A percentile compares a stretch with the other conserved stretches of the same genome.
phyloP scores from a whole-genome alignment of 2,797 vertebrate species.

The Varecia variegata region DNA sequence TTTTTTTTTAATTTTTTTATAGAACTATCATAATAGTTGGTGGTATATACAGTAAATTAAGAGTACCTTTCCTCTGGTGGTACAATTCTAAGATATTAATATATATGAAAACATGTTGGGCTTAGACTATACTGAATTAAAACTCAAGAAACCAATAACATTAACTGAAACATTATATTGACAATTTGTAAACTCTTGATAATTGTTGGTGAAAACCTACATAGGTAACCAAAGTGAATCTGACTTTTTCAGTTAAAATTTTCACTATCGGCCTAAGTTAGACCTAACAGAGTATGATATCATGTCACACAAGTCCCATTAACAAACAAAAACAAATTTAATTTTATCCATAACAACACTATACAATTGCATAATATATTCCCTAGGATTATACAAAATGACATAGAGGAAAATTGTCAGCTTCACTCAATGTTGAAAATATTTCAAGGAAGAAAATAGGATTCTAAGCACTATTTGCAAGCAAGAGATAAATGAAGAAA shows the following conservation, averaged over 20 bases:
- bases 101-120: not conserved
- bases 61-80: not conserved
- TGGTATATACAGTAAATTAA: not conserved
- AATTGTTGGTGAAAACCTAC: not conserved
- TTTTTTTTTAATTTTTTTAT: not conserved
- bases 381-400: not conserved
- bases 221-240: not conserved
- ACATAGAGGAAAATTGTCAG: not conserved
- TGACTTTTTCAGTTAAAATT: not conserved
- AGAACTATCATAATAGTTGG: not conserved
- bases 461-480: not conserved
- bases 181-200: not conserved
- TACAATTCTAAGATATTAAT: not conserved
- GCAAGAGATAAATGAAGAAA: not conserved
- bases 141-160: not conserved
- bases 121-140: not conserved
- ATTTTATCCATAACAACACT: not conserved
- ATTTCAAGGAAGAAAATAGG: not conserved
- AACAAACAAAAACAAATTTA: conserved; percentile 28
- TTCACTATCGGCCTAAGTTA: not conserved
- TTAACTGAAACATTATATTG: not conserved
- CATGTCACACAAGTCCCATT: not conserved
- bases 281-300: not conserved
- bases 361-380: not conserved
- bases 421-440: not conserved